Conservation (phyloP, 2,113 vertebrate species). For the Catharus bicknelli region DNA sequence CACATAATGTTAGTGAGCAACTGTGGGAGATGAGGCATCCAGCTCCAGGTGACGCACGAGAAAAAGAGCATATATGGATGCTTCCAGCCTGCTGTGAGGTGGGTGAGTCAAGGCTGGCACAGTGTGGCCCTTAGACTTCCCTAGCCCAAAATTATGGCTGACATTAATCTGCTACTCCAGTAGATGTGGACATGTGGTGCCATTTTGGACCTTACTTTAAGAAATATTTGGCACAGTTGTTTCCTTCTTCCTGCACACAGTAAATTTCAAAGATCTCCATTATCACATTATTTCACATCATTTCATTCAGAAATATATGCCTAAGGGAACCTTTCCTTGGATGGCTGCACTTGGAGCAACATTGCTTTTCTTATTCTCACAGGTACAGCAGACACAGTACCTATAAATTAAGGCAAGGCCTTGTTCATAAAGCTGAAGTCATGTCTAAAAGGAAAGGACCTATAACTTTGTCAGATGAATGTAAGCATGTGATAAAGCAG, state of each 20-base stretch:
- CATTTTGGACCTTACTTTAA: neutral
- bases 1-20: rapidly evolving
- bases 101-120: neutral
- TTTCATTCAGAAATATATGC: neutral
- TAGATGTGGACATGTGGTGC: rapidly evolving
- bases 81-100: neutral
- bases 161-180: neutral
- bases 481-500: neutral
- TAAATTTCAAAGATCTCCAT: neutral
- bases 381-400: neutral
- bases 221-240: neutral
- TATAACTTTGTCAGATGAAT: neutral
- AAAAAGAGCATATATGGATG: neutral
- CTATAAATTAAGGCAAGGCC: neutral
- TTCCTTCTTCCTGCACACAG: neutral
- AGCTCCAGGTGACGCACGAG: neutral
- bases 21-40: neutral
- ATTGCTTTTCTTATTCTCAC: neutral
- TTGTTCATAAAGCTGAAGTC: neutral
- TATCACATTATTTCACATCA: neutral
- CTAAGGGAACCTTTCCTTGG: neutral
- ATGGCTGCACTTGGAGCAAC: neutral
- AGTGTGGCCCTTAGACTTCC: neutral
- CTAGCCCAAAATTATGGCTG: neutral
- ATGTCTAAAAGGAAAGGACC: neutral